Evolutionary conservation across 2,888 invertebrate species (phyloP), one percentile per base, ranked within the genome.

Genomic region (Eupithecia abbreviata): DNA sequence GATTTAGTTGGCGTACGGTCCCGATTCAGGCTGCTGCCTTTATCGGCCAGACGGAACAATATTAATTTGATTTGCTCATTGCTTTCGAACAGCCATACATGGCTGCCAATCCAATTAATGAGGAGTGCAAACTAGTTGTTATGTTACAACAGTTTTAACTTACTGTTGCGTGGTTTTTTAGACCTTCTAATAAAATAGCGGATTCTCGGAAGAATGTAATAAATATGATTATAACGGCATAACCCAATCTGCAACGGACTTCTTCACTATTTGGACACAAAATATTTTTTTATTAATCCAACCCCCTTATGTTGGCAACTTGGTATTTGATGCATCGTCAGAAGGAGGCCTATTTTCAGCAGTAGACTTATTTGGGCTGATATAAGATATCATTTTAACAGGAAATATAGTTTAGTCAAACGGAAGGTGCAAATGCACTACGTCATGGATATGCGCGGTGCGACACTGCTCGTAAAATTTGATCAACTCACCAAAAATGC

Each of bases 11-110:
- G 41, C 71, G 79, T 74, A 79, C 77, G 77, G 79, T 73, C 77
- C 77, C 80, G 82, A 77, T 79, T 65, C 81, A 80, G 79, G 75
- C 76, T 80, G 80, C 75, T 82, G 78, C 72, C 45, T 81, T 80
- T 80, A 77, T 80, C 78, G 79, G 78, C 75, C 80, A 78, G 55
- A 73, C 79, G 79, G 81, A 79, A 77, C 79, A 69, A 73, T 77
- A 79, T 77, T 73, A 72, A 79, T 80, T 75, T 73, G 80, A 73
- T 77, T 80, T 79, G 74, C 72, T 77, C 66, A 79, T 78, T 81
- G 75, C 80, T 80, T 73, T 73, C 62, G 75, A 77, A 75, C 41
- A 73, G 47, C 77, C 75, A 51, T 71, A 77, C 77, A 71, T 77
- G 77, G 73, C 77, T 77, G 67, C 66, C 41, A 71, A 71, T 51